Percentiles rank a stretch among this genome's conserved stretches.
Conservation (phyloP, 2,888 invertebrate species). For the Scrobipalpa costella region DNA sequence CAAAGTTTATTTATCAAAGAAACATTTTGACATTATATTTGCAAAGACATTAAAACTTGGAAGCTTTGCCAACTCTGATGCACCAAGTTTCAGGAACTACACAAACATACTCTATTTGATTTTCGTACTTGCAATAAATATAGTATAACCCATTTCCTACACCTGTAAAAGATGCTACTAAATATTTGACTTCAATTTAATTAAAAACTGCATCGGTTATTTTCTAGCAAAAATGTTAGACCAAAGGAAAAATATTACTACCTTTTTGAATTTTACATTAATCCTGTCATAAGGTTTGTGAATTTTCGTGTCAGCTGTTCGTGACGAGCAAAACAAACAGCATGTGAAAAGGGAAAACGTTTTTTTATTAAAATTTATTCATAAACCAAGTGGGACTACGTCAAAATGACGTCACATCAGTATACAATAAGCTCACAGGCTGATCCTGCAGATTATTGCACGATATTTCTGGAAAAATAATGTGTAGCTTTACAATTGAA, state of each 20-base stretch:
- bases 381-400: not conserved
- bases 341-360: not conserved
- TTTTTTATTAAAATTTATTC: slow-evolving; percentile 1
- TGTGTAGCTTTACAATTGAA: no score
- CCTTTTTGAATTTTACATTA: not conserved
- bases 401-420: no score
- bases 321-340: not conserved
- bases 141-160: not conserved
- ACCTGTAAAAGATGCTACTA: not conserved
- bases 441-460: no score
- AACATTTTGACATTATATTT: no score
- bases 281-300: not conserved
- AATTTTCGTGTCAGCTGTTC: not conserved
- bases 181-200: not conserved
- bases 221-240: not conserved
- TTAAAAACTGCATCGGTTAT: not conserved
- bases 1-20: no score
- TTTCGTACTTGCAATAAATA: no score
- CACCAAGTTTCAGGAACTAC: no score
- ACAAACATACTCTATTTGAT: no score
- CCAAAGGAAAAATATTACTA: not conserved
- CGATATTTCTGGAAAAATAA: no score
- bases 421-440: no score
- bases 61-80: no score
- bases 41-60: no score